These are phyloP conservation scores for Acronicta aceris DNA, from an alignment of 2,888 invertebrate species.

Conservation along the genomic window DNA sequence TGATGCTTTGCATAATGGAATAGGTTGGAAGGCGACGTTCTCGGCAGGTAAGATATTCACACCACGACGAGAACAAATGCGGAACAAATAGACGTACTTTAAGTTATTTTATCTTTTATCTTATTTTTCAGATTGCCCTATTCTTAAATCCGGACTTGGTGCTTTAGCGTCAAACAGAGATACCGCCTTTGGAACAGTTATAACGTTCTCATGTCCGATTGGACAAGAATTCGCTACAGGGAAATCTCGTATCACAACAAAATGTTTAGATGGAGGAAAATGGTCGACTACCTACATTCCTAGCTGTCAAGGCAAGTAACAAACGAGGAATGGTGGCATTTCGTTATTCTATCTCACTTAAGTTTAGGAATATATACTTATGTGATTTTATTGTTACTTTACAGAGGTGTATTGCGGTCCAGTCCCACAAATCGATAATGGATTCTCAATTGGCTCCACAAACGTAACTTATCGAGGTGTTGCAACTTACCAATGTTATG, in stretches of 20 bases:
- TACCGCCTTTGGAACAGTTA: constrained; percentile 96
- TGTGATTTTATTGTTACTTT: constrained; percentile 56
- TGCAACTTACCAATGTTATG: constrained; percentile 98
- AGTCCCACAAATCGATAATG: constrained; percentile 99
- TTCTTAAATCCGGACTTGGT: constrained; percentile 94
- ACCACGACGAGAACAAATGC: constrained; percentile 15
- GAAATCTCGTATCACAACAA: constrained; percentile 94
- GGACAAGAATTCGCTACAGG: constrained; percentile 98
- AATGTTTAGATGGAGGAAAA: constrained; percentile 96
- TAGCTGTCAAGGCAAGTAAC: constrained; percentile 94
- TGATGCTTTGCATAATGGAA: constrained; percentile 95
- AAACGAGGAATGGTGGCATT: constrained; percentile 29
- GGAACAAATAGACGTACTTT: constrained; percentile 21
- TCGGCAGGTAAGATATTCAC: constrained; percentile 91
- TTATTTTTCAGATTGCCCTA: constrained; percentile 93
- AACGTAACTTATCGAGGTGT: constrained; percentile 98
- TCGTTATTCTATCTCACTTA: constrained; percentile 27
- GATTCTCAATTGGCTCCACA: constrained; percentile 98
- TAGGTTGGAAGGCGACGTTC: constrained; percentile 96
- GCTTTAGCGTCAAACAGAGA: constrained; percentile 97
- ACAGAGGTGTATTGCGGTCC: constrained; percentile 98
- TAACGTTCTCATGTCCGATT: constrained; percentile 97
- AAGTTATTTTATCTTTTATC: constrained; percentile 34
- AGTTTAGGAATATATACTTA: constrained; percentile 27
- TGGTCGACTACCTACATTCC: constrained; percentile 98